Evolutionary conservation across 2,797 vertebrate species (phyloP), one percentile per base, ranked within the genome.

Genomic region (Sylvia borin): DNA sequence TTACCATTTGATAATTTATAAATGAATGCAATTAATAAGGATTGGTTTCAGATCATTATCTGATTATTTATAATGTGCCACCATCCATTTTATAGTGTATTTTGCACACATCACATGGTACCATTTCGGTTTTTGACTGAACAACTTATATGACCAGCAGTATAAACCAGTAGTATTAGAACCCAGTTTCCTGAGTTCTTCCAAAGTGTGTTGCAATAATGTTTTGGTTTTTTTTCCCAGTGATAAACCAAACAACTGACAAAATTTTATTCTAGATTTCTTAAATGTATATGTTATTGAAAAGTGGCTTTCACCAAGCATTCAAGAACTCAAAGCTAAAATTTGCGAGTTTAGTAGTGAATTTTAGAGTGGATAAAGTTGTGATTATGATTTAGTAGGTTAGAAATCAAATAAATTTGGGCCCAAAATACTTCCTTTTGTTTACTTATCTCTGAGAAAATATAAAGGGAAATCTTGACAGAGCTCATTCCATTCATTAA

Each of bases 31-130:
- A 4, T 66, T 48, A 88, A 18, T 81, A 36, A 13, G 66, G 40
- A 19, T 2, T 26, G 4, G 11, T 77, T 88, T 85, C 27, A 61
- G 51, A 57, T 90, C 2, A 54, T 75, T 67, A 34, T 58, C 26
- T 64, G 20, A 34, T 64, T 48, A 21, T 31, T 19, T 45, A 4
- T 29, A 29, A 34, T 77, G 24, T 40, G 31, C 8, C 13, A 11
- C 12, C 9, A 57, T 70, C 31, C 29, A 5, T 73, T 87, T 80
- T 57, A 34, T 18, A 53, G 16, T 42, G 6, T 22, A 45, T 45
- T 88, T 75, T 1, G 4, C 26, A 16, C 1, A 53, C 21, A 25
- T 45, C 29, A 57, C 19, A 7, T 0, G 1, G 19, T 54, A 62
- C 26, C 9, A 8, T 79, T 83, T 68, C 42, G n/a, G 22, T 61